phyloP scores from a whole-genome alignment of 1,140 invertebrate species.

The Eubasilissa regina region DNA sequence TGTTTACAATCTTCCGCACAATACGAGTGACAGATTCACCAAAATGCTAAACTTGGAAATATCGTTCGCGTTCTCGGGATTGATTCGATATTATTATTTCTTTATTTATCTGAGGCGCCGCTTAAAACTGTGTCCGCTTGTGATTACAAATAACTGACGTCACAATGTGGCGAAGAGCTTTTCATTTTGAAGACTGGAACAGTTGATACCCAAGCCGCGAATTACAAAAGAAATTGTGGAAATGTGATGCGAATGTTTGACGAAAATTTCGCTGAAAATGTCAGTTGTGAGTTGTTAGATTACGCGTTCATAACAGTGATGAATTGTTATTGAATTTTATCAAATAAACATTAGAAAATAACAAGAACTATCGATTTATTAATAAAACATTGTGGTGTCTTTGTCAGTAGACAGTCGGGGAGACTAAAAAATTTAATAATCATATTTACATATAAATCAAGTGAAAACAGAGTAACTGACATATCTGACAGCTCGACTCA shows the following conservation, averaged over 20 bases:
- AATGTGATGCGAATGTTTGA: too few relatives aligned
- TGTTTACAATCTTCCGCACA: neutral
- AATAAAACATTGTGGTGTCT: too few relatives aligned
- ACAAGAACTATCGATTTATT: too few relatives aligned
- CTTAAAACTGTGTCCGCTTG: slow-evolving; percentile 41
- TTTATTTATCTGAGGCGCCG: slow-evolving; percentile 51
- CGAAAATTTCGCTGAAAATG: too few relatives aligned
- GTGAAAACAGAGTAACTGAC: neutral
- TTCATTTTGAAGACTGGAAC: neutral
- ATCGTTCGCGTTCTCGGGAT: slow-evolving; percentile 27
- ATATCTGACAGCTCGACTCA: neutral
- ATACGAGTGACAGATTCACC: neutral
- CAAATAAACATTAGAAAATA: too few relatives aligned
- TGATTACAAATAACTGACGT: neutral
- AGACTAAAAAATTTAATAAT: too few relatives aligned
- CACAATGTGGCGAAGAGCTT: neutral
- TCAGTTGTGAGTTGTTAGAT: too few relatives aligned
- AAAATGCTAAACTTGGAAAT: slow-evolving; percentile 22
- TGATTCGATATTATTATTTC: slow-evolving; percentile 36
- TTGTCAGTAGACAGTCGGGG: too few relatives aligned
- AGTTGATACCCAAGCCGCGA: neutral
- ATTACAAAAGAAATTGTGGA: too few relatives aligned
- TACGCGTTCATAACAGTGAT: too few relatives aligned
- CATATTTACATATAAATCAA: neutral
- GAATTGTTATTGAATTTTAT: too few relatives aligned